Evolutionary conservation across 2,113 vertebrate genomes (phyloP).

Genomic region (Triplophysa rosa): DNA sequence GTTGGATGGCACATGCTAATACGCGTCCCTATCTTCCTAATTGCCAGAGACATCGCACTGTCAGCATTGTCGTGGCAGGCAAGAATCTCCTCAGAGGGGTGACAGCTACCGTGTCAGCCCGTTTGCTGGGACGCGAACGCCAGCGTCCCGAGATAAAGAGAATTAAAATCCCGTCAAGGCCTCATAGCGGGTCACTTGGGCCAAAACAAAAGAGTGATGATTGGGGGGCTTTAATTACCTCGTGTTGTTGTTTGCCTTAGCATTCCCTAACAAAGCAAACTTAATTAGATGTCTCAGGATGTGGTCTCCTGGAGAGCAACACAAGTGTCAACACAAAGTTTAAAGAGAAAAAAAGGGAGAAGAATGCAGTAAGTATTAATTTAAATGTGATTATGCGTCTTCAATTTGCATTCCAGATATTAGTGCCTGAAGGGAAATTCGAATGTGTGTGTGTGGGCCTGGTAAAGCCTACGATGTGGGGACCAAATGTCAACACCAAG

Average conservation of each 20-base stretch:
- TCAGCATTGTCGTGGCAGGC: conserved; percentile 54
- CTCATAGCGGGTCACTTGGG: conserved; percentile 52
- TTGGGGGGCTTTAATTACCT: conserved; percentile 48
- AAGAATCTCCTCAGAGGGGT: conserved; percentile 51
- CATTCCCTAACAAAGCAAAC: conserved; percentile 54
- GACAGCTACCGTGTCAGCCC: conserved; percentile 52
- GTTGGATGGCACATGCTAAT: conserved; percentile 38
- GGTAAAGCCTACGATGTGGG: too few relatives aligned
- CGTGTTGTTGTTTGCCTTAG: conserved; percentile 55
- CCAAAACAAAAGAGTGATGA: conserved; percentile 41
- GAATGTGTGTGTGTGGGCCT: background rate
- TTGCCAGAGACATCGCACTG: conserved; percentile 54
- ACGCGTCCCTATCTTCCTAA: conserved; percentile 46
- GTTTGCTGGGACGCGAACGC: conserved; percentile 32
- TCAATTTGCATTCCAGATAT: conserved; percentile 46
- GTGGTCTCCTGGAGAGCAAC: conserved; percentile 39
- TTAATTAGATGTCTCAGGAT: conserved; percentile 56
- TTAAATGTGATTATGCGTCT: conserved; percentile 48
- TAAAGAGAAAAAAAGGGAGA: conserved; percentile 12
- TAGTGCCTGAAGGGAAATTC: conserved; percentile 32
- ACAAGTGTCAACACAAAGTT: conserved; percentile 43
- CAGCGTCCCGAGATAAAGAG: conserved; percentile 48
- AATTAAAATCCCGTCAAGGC: conserved; percentile 55
- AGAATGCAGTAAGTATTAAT: conserved; percentile 48
- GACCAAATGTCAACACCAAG: too few relatives aligned